Base-by-base conservation (phyloP, 2,797 vertebrate genomes). In the Decapterus maruadsi region DNA sequence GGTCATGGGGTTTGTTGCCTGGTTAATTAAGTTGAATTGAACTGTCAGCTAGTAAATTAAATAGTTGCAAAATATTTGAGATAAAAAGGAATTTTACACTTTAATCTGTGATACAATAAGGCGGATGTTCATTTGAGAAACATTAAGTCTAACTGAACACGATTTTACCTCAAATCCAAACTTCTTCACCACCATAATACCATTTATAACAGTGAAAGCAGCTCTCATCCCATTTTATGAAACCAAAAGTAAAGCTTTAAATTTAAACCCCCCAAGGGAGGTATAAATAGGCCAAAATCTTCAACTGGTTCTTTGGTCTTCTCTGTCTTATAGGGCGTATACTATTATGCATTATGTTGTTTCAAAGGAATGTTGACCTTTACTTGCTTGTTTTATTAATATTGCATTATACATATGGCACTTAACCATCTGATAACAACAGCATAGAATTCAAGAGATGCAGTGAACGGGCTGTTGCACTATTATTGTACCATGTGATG, bases 161-260 rank as follows among this genome's bases (percentile, higher is more conserved):
- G 60, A 79, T 43, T 84, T 84, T 31, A 54, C 31, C 68, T 65
- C 63, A 29, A 65, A 72, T 80, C 54, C 45, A 57, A 43, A 64
- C 43, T 55, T 80, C 43, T 55, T 80, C 60, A 65, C 31, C 20
- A 20, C 29, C 19, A 26, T 64, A n/a, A n/a, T n/a, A n/a, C n/a
- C n/a, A n/a, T 76, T 62, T 50, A 71, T 61, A 54, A 65, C 61
- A 58, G 58, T 73, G 81, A 74, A 50, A 81, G 16, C 79, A 78
- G 64, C 22, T 69, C 56, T 67, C 58, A 63, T 50, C 68, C 54
- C 80, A 84, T 81, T 63, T 90, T n/a, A 81, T 77, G 16, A 72
- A 56, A 60, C 3, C 0, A 72, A 67, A 72, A 75, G 72, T 51
- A 36, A 62, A 82, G 66, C 59, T 72, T 63, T 80, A 77, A 84